Evolutionary conservation across 2,113 vertebrate species (phyloP), one percentile per base, ranked within the genome.

Genomic region (Helogale parvula): DNA sequence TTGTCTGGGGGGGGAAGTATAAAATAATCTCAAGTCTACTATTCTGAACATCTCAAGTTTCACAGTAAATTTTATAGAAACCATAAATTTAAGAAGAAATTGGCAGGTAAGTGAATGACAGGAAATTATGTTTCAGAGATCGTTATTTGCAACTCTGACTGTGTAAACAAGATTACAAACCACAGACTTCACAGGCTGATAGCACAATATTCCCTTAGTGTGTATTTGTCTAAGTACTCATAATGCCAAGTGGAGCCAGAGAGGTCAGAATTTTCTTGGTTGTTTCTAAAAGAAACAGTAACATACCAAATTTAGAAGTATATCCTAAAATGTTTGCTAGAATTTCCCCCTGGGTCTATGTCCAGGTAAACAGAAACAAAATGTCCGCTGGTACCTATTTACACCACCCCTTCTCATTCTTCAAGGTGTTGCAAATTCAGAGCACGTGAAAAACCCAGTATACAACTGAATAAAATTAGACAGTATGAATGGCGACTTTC

Each of bases 101-200:
- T 86, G 72, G 68, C 57, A 93, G 50, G 45, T 47, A 89, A 50
- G 31, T 84, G 52, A 88, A 81, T 45, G 27, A 57, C 35, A 88
- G 86, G 79, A 97, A 97, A 92, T 66, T 80, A 31, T 35, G 81
- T 69, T 96, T 77, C 33, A 41, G 33, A 50, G 45, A 90, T 86
- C 66, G 45, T 79, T 90, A 93, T 29, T 68, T 94, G 76, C 65
- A 93, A 89, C 35, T 76, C 52, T 57, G 13, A 79, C 80, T 87
- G 23, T 45, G 94, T 86, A 87, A 57, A 65, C 31, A 33, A 71
- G 81, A 97, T 65, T 63, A 65, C 50, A 83, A 83, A 69, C 19
- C 72, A 68, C 17, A 81, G 68, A 82, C 33, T 57, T 90, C 88
- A 50, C 38, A 27, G 38, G 71, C 45, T 82, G 69, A 33, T 12